Evolutionary conservation across 2,113 vertebrate species (phyloP).

Genomic region (Isichthys henryi): DNA sequence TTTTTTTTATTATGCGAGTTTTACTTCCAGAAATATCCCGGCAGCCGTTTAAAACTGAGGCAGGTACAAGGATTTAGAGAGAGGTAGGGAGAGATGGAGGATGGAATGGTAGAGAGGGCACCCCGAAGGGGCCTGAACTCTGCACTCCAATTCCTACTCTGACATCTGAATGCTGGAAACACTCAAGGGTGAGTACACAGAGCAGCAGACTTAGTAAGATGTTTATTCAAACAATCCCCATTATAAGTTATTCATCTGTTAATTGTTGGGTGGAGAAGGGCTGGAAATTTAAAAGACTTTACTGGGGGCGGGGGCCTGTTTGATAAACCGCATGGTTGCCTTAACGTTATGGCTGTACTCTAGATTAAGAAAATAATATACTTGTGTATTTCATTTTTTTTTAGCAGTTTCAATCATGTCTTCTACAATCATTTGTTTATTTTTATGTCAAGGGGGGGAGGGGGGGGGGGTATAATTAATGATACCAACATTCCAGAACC

Average conservation of each 20-base stretch:
- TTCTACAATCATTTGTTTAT: background rate
- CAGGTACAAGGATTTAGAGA: background rate
- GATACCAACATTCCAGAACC: background rate
- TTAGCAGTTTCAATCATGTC: background rate
- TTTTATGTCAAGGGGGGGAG: background rate
- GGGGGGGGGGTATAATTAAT: background rate
- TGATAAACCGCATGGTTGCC: background rate
- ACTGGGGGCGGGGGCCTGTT: background rate
- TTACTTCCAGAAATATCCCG: constrained; percentile 4
- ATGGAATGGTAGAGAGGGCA: background rate
- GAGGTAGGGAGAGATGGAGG: background rate
- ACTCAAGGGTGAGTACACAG: background rate
- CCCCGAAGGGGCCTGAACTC: background rate
- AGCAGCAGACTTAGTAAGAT: background rate
- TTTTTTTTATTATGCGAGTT: background rate
- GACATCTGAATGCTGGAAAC: background rate
- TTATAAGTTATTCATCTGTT: background rate
- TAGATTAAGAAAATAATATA: background rate
- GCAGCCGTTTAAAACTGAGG: background rate
- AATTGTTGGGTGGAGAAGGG: background rate
- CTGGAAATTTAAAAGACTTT: background rate
- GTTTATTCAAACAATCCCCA: background rate
- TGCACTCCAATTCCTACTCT: constrained; percentile 3
- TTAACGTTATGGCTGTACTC: no score
- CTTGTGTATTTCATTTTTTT: background rate